Evolutionary conservation across 2,113 vertebrate species (phyloP).

Genomic region (Caretta caretta): DNA sequence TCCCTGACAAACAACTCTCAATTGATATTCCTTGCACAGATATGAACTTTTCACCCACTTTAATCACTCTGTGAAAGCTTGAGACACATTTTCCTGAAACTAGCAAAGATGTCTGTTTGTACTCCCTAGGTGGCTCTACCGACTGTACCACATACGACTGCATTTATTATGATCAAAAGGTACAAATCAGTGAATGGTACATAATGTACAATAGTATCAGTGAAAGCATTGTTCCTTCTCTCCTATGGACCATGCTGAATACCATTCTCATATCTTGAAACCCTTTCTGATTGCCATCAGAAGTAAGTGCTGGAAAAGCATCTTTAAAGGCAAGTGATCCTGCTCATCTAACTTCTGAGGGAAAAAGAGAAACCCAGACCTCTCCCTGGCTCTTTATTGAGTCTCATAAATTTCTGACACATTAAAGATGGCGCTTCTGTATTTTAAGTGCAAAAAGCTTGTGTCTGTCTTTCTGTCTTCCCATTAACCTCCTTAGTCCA

Average conservation of each 20-base stretch:
- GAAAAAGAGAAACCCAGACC: background rate
- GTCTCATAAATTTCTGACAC: background rate
- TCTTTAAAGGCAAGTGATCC: background rate
- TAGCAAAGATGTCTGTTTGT: slow-evolving; percentile 5
- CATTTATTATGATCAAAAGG: slow-evolving; percentile 49
- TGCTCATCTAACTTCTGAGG: background rate
- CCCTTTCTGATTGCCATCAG: slow-evolving; percentile 3
- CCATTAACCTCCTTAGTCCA: slow-evolving; percentile 2
- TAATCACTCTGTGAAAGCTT: background rate
- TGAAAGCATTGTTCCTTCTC: slow-evolving; percentile 23
- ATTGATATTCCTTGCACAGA: background rate
- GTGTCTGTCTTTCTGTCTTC: background rate
- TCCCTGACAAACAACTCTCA: slow-evolving; percentile 13
- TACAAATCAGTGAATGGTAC: background rate
- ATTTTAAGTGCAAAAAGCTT: background rate
- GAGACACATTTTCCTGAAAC: slow-evolving; percentile 22
- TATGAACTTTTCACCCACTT: background rate
- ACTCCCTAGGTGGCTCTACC: slow-evolving; percentile 33
- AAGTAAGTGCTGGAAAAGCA: background rate
- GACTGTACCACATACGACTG: background rate
- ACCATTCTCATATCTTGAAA: slow-evolving; percentile 15
- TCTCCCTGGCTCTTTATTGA: slow-evolving; percentile 35
- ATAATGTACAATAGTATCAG: background rate
- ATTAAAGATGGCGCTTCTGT: background rate
- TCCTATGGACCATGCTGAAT: background rate